These are phyloP conservation scores for Alentia gelatinosa DNA, from an alignment of 2,888 invertebrate species.

Conservation along the genomic window DNA sequence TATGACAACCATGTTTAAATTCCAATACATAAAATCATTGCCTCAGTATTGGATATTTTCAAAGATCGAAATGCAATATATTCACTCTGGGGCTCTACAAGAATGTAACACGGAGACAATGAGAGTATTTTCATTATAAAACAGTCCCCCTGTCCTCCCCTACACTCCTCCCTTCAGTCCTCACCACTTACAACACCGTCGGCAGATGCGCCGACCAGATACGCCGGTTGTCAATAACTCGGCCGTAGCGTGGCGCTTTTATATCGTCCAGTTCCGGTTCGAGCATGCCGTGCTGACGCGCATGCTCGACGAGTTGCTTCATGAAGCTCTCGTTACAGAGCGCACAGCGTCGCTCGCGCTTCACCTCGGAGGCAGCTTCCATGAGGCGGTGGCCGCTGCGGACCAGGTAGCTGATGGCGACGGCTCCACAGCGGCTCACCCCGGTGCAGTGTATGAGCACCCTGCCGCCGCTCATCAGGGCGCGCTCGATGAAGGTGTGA, in stretches of 20 bases:
- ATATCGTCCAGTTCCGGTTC: constrained; percentile 52
- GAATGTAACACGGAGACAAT: no score
- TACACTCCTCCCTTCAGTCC: no score
- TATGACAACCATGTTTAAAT: no score
- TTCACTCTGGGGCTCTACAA: no score
- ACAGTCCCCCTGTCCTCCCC: no score
- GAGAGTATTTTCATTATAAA: no score
- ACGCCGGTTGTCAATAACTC: constrained; percentile 54
- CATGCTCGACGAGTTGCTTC: constrained; percentile 57
- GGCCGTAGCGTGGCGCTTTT: constrained; percentile 47
- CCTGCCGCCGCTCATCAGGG: constrained; percentile 30
- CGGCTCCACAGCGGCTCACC: constrained; percentile 60
- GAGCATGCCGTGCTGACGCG: constrained; percentile 55
- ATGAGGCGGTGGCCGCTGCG: constrained; percentile 55
- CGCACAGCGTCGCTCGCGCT: constrained; percentile 57
- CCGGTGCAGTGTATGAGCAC: constrained; percentile 60
- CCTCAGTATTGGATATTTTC: no score
- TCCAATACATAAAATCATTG: no score
- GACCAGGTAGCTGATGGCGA: constrained; percentile 60
- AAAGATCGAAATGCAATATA: no score
- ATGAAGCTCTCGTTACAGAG: constrained; percentile 62
- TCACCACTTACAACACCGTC: background rate
- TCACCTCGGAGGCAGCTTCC: constrained; percentile 57
- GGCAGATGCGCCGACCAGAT: constrained; percentile 59
- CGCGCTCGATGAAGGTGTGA: constrained; percentile 59